Evolutionary conservation across 1,140 invertebrate species (phyloP), one percentile per base, ranked within the genome.

Genomic region (Ylistrum balloti): DNA sequence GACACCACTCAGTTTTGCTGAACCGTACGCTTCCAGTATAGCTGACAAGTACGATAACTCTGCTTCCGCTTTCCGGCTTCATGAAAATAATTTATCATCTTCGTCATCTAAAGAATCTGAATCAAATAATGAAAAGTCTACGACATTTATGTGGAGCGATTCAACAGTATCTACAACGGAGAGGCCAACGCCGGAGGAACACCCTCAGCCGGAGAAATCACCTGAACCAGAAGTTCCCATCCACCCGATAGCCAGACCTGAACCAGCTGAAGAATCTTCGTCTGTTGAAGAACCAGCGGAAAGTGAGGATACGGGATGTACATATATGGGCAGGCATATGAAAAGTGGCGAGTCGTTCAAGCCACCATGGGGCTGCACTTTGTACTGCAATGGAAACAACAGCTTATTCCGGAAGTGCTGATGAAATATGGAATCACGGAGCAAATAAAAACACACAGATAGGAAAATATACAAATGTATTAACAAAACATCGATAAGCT

Each of bases 311-410:
- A 74, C n/a, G n/a, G 56, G 56, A 74, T 74, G 56, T 28, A 74
- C 56, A 5, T 74, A 74, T 17, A 0, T 74, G 56, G 56, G 56
- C 2, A 74, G 56, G 56, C 0, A 28, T 17, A 3, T 74, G n/a
- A 74, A 74, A n/a, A 74, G 5, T 17, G 56, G 56, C n/a, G 22
- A 74, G n/a, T 74, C 56, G 0, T 74, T 74, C 22, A 74, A 74
- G n/a, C 56, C 56, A n/a, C 56, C 56, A 0, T 74, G 56, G 56
- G 56, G 56, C 7, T 74, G 56, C 11, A 17, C 56, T 11, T n/a
- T 74, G 56, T 74, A 74, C 28, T 74, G 56, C 28, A 74, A 74
- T n/a, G 56, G 56, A 74, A 74, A 74, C 56, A 74, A 74, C 56
- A 74, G 56, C 13, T n/a, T 74, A n/a, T 74, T 74, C 56, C 56